phyloP scores from a whole-genome alignment of 2,113 vertebrate species.

The Trogon surrucura region DNA sequence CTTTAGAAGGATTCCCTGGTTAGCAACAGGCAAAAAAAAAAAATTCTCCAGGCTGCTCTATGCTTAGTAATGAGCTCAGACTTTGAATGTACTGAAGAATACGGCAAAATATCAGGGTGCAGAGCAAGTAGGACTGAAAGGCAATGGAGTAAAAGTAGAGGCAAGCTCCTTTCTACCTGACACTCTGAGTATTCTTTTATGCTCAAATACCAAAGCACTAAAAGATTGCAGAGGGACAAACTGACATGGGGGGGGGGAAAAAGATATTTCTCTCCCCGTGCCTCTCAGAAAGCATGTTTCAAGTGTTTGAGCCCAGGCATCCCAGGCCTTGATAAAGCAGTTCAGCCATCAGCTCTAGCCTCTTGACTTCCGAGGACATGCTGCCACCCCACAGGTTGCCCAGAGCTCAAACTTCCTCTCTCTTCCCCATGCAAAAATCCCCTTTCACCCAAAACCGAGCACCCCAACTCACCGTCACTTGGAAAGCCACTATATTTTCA shows the following conservation, averaged over 20 bases:
- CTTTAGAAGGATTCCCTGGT: not conserved
- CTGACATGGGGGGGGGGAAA: not conserved
- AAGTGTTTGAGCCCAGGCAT: not conserved
- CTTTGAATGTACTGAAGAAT: fast-evolving
- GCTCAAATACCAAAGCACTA: not conserved
- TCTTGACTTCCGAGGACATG: not conserved
- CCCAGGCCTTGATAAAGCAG: not conserved
- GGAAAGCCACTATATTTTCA: not conserved
- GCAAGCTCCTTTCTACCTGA: not conserved
- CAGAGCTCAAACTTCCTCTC: not conserved
- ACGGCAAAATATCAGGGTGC: not conserved
- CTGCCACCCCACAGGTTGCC: not conserved
- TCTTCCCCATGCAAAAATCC: not conserved
- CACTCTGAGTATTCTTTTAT: not conserved
- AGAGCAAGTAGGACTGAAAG: not conserved
- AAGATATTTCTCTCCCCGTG: not conserved
- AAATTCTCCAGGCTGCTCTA: not conserved
- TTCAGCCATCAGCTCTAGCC: not conserved
- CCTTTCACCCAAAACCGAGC: not conserved
- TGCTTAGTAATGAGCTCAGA: not conserved
- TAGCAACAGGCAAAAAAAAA: not conserved
- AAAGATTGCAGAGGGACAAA: not conserved
- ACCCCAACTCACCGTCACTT: not conserved
- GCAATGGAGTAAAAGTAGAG: not conserved
- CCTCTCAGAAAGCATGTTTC: not conserved